Base-by-base conservation (phyloP, 2,797 vertebrate genomes). In the Allobates femoralis region DNA sequence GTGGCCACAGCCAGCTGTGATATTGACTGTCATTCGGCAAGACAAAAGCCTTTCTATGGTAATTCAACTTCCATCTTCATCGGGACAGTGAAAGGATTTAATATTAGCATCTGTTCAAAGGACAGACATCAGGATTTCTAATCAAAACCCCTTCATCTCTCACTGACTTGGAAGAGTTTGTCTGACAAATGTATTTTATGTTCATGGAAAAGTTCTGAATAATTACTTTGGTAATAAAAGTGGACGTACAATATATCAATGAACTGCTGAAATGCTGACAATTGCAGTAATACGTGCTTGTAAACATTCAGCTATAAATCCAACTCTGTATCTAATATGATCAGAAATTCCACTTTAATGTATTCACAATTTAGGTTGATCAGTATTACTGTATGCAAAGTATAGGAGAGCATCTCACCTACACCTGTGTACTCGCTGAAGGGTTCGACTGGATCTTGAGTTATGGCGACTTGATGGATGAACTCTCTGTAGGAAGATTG, bases 211-310 rank as follows among this genome's bases (percentile, higher is more conserved):
- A 19, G 37, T 41, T 51, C 26, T 50, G 60, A 64, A 81, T 66
- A 32, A 81, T 81, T 81, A 67, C 60, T 14, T 6, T 67, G 58
- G 26, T 37, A 41, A 81, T 66, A 81, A 81, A 51, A 81, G 41
- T 53, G 62, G 46, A 56, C 51, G 46, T 53, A n/a, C 26, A 69
- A 67, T 34, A 37, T 37, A 79, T 79, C 23, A 62, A 12, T n/a
- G 58, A 60, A 15, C 19, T 3, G 74, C 12, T 12, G 53, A 76
- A 84, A 51, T 46, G 82, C 53, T 76, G 51, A 76, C 71, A 64
- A 50, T 10, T 19, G 55, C 56, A 76, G 55, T 50, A 50, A 30
- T 76, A 51, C 28, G 14, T 28, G 55, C 73, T 64, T 50, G 34
- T 76, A 62, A 75, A 75, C 71, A 60, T 10, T 0, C 1, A 15